These are phyloP conservation scores for Burhinus oedicnemus DNA, from an alignment of 2,113 vertebrate species.

Conservation along the genomic window DNA sequence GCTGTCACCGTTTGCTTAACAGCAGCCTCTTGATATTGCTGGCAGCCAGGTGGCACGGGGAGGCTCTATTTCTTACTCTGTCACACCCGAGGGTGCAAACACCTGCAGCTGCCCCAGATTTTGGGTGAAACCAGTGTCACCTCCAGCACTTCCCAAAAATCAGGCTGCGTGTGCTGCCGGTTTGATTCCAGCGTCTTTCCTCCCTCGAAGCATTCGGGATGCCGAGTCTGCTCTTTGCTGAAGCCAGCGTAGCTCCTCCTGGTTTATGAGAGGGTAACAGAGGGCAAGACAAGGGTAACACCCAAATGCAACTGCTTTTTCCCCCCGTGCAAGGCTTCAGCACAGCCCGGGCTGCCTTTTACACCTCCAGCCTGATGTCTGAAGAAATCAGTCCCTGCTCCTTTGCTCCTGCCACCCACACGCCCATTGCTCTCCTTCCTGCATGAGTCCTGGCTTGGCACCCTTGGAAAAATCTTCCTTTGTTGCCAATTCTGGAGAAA, in stretches of 20 bases:
- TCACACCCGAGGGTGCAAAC: background rate
- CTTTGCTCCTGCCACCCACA: background rate
- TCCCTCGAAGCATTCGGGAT: background rate
- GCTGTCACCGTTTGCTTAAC: constrained; percentile 4
- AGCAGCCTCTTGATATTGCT: background rate
- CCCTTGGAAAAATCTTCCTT: background rate
- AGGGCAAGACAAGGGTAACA: rapidly evolving
- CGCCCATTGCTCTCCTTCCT: background rate
- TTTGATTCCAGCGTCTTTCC: background rate
- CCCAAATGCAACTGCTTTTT: background rate
- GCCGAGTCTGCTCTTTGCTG: background rate
- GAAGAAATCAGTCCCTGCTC: background rate
- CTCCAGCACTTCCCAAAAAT: background rate
- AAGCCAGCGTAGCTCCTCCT: background rate
- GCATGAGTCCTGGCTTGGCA: rapidly evolving
- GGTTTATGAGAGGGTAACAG: background rate
- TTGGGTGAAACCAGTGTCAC: rapidly evolving
- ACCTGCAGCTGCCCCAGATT: background rate
- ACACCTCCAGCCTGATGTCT: background rate
- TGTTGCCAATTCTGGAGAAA: background rate
- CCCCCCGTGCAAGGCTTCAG: background rate
- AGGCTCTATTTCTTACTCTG: background rate
- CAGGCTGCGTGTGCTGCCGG: background rate
- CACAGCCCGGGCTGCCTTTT: background rate
- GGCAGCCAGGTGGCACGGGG: background rate